phyloP scores from a whole-genome alignment of 2,888 invertebrate genomes.

The Eustalomyia histrio region DNA sequence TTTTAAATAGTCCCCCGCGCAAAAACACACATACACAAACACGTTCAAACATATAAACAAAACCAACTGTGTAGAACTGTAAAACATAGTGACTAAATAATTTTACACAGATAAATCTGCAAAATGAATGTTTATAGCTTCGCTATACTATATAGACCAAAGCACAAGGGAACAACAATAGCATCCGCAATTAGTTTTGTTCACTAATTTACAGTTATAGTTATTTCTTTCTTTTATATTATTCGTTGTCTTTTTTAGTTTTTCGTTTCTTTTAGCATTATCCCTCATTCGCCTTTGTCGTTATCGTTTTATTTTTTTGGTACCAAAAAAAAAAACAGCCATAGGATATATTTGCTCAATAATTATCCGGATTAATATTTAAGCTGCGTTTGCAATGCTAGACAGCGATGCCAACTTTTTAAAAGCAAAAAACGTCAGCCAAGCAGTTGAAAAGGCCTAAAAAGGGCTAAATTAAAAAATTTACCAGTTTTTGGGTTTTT shows the following conservation, averaged over 20 bases:
- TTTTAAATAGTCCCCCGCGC: constrained; percentile 29
- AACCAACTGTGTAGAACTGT: constrained; percentile 27
- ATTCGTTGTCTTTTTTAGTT: constrained; percentile 19
- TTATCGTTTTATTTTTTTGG: background rate
- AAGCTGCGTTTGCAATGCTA: no score
- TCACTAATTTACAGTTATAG: constrained; percentile 63
- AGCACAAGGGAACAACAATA: constrained; percentile 53
- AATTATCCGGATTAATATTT: no score
- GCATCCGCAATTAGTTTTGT: constrained; percentile 63
- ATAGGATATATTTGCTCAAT: no score
- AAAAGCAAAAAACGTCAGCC: no score
- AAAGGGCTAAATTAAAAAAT: no score
- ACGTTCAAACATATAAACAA: constrained; percentile 5
- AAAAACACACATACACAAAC: background rate
- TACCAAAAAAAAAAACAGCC: background rate
- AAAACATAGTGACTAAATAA: constrained; percentile 50
- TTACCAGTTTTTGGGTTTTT: no score
- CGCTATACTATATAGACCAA: constrained; percentile 15
- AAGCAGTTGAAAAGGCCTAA: background rate
- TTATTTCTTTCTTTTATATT: constrained; percentile 49
- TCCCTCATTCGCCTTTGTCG: background rate
- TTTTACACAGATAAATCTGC: constrained; percentile 54
- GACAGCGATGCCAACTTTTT: no score
- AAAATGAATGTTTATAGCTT: constrained; percentile 60
- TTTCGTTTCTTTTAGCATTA: constrained; percentile 12